A percentile compares a stretch with the other conserved stretches of the same genome.
phyloP scores from a whole-genome alignment of 2,113 vertebrate genomes.

The Platanista minor region DNA sequence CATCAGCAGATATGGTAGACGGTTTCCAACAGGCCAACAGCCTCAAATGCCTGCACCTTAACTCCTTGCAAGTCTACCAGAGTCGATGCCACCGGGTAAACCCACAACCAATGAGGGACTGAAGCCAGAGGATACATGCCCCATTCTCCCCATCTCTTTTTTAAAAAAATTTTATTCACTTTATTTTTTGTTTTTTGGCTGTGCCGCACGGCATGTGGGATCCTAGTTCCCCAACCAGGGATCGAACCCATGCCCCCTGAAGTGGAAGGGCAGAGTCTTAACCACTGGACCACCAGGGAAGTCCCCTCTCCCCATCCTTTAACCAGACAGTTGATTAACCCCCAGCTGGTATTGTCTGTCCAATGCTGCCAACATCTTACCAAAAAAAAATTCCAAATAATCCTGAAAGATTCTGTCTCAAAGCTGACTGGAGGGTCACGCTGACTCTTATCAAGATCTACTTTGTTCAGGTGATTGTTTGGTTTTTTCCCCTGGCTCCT shows the following conservation, averaged over 20 bases:
- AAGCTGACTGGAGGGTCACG: slow-evolving; percentile 12
- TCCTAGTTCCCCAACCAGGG: too few relatives aligned
- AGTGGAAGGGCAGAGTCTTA: too few relatives aligned
- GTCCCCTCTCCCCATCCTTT: not conserved
- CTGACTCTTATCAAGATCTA: slow-evolving; percentile 36
- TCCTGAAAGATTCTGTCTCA: slow-evolving; percentile 20
- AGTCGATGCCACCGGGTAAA: not conserved
- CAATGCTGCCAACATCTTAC: not conserved
- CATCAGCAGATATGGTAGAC: not conserved
- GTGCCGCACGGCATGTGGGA: too few relatives aligned
- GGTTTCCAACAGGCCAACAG: not conserved
- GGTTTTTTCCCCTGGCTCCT: slow-evolving; percentile 43
- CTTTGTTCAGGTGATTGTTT: slow-evolving; percentile 24
- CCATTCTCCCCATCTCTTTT: not conserved
- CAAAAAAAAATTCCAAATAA: slow-evolving; percentile 38
- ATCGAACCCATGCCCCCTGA: too few relatives aligned
- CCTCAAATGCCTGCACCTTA: not conserved
- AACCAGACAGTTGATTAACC: not conserved
- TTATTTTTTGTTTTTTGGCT: too few relatives aligned
- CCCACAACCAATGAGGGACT: not conserved
- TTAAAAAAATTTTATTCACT: too few relatives aligned
- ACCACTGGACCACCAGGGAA: too few relatives aligned
- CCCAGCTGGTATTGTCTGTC: not conserved
- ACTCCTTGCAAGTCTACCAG: not conserved
- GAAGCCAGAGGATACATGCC: not conserved